Evolutionary conservation across 2,888 invertebrate species (phyloP).

Genomic region (Noctua janthina): DNA sequence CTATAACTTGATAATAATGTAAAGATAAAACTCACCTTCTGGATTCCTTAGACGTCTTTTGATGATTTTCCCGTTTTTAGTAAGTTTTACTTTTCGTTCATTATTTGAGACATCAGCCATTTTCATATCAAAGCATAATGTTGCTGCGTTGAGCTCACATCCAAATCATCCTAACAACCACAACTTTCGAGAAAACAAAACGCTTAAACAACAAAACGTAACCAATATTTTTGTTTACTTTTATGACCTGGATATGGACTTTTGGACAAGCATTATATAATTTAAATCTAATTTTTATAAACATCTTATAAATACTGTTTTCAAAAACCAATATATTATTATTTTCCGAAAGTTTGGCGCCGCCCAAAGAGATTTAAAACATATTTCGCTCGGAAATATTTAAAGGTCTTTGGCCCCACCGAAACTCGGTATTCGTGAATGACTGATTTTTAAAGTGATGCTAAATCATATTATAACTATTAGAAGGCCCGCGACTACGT

Average conservation of each 20-base stretch:
- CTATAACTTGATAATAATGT: constrained; percentile 33
- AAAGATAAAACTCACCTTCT: constrained; percentile 81
- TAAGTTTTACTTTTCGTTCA: constrained; percentile 88
- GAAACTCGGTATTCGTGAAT: background rate
- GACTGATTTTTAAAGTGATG: background rate
- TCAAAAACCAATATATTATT: background rate
- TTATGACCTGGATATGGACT: background rate
- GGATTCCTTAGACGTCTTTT: constrained; percentile 88
- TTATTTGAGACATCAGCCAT: constrained; percentile 90
- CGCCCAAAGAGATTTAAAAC: too few species aligned
- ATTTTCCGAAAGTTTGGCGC: background rate
- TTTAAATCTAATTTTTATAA: background rate
- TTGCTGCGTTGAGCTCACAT: constrained; percentile 58
- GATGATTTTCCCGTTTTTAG: constrained; percentile 88
- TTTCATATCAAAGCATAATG: constrained; percentile 84
- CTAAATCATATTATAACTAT: too few species aligned
- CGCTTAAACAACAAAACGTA: constrained; percentile 45
- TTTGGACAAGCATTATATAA: background rate
- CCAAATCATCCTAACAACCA: constrained; percentile 73
- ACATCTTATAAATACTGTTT: background rate
- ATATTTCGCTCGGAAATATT: too few species aligned
- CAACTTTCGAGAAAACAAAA: constrained; percentile 46
- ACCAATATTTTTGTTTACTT: background rate
- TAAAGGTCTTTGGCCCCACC: background rate
- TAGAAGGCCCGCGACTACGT: too few species aligned